Evolutionary conservation across 2,113 vertebrate genomes (phyloP).

Genomic region (Hemiprocne comata): DNA sequence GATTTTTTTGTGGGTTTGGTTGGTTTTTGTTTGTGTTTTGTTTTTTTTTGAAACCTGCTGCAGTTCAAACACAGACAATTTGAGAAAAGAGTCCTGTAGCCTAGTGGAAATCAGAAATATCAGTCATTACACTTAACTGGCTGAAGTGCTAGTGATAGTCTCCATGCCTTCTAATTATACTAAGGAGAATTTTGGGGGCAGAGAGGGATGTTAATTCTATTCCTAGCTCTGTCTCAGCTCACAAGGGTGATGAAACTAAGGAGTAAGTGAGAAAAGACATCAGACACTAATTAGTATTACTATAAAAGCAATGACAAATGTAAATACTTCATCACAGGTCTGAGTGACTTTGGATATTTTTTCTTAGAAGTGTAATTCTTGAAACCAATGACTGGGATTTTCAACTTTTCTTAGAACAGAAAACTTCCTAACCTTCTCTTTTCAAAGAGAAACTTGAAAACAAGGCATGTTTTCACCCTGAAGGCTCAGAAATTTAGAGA

Average conservation of each 20-base stretch:
- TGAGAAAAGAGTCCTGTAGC: not conserved
- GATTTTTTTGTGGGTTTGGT: no score
- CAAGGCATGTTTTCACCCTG: not conserved
- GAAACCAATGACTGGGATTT: not conserved
- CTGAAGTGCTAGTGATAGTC: not conserved
- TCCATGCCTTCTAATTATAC: not conserved
- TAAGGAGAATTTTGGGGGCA: not conserved
- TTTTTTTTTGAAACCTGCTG: no score
- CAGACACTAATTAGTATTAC: not conserved
- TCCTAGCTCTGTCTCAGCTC: not conserved
- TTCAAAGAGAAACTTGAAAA: not conserved
- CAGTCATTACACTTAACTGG: not conserved
- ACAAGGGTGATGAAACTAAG: not conserved
- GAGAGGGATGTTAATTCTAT: not conserved
- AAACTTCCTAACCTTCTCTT: not conserved
- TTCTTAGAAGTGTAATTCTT: not conserved
- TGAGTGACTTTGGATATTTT: not conserved
- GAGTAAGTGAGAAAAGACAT: not conserved
- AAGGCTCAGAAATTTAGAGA: not conserved
- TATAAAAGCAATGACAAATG: not conserved
- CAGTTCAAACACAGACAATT: not conserved
- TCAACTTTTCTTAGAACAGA: not conserved
- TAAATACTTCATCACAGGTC: not conserved
- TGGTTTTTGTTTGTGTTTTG: not conserved
- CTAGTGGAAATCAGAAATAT: not conserved